phyloP scores from a whole-genome alignment of 2,797 vertebrate genomes.

The Nannoperca australis region DNA sequence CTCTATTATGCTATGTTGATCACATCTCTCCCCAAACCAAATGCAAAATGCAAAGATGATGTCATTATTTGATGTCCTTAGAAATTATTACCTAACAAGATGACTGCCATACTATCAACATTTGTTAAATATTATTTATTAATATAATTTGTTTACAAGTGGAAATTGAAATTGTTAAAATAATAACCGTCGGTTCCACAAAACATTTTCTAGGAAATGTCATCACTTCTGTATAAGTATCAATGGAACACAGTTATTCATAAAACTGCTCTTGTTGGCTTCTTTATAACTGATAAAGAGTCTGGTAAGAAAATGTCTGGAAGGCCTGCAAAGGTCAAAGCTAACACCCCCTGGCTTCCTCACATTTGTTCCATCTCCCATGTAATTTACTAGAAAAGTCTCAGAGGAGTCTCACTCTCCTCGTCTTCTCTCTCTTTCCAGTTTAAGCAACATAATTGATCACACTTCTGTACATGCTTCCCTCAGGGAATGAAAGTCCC shows the following conservation, averaged over 20 bases:
- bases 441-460: slow-evolving; percentile 8
- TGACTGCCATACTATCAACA: neutral
- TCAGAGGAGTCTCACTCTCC: neutral
- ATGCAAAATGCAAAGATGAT: neutral
- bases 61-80: neutral
- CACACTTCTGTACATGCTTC: neutral
- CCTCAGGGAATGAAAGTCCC: neutral
- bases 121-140: neutral
- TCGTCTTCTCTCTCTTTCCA: neutral
- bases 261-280: neutral
- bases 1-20: too few species aligned
- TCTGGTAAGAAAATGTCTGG: neutral
- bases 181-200: neutral
- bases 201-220: slow-evolving; percentile 7
- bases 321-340: slow-evolving; percentile 13
- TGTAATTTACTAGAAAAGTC: slow-evolving; percentile 13
- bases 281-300: slow-evolving; percentile 5
- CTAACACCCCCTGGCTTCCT: neutral
- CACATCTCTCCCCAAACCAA: slow-evolving; percentile 4
- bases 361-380: neutral
- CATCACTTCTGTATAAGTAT: neutral
- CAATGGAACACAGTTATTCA: slow-evolving; percentile 18
- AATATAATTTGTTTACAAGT: too few species aligned
- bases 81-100: neutral
- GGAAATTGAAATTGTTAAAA: neutral